Evolutionary conservation across 2,888 invertebrate species (phyloP).

Genomic region (Muschampia plurimacula): DNA sequence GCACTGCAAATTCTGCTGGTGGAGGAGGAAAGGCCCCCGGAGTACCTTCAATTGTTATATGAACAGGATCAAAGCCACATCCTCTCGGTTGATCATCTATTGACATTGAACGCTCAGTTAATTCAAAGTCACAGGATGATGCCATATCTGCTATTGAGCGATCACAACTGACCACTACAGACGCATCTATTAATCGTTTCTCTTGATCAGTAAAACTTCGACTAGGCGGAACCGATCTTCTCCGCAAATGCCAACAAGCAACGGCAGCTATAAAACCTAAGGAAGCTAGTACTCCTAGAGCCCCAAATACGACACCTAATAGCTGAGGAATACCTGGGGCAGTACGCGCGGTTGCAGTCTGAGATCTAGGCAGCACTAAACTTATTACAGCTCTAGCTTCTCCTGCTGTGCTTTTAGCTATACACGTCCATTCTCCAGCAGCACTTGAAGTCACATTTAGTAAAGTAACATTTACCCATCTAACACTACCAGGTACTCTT

Average conservation of each 20-base stretch:
- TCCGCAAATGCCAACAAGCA: slow-evolving; percentile 88
- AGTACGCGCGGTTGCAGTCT: slow-evolving; percentile 92
- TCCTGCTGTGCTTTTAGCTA: slow-evolving; percentile 89
- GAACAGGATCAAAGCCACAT: slow-evolving; percentile 86
- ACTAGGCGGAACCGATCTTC: slow-evolving; percentile 88
- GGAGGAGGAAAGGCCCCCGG: slow-evolving; percentile 80
- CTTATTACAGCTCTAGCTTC: slow-evolving; percentile 87
- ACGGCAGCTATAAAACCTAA: slow-evolving; percentile 86
- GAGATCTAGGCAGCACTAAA: slow-evolving; percentile 80
- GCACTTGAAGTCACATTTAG: slow-evolving; percentile 93
- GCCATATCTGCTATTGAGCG: slow-evolving; percentile 88
- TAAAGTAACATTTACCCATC: slow-evolving; percentile 94
- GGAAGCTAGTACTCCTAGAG: slow-evolving; percentile 89
- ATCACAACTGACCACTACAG: slow-evolving; percentile 87
- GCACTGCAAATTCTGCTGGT: slow-evolving; percentile 84
- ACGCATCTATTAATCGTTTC: slow-evolving; percentile 93
- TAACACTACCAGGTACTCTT: slow-evolving; percentile 79
- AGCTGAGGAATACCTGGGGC: slow-evolving; percentile 90
- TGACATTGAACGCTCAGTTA: slow-evolving; percentile 75
- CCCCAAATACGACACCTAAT: slow-evolving; percentile 90
- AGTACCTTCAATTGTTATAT: slow-evolving; percentile 87
- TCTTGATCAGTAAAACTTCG: slow-evolving; percentile 95
- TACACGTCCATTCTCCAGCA: slow-evolving; percentile 94
- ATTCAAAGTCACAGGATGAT: slow-evolving; percentile 81
- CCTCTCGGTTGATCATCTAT: slow-evolving; percentile 73